Base-by-base conservation (phyloP, 2,797 vertebrate species). In the Gambusia yucatana region DNA sequence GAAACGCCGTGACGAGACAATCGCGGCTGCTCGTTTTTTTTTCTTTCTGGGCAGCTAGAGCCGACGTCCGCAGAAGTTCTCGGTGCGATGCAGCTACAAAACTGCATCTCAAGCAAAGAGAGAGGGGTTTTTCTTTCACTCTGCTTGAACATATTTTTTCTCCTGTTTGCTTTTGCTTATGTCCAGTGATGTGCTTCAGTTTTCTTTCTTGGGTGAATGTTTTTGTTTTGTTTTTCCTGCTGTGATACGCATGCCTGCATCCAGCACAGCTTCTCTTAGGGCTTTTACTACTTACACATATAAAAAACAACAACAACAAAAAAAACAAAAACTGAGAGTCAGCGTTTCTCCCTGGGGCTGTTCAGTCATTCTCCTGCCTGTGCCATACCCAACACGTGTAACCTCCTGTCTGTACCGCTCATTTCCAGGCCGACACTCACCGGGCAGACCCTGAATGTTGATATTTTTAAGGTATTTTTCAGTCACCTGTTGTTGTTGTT, bases 191-290 rank as follows among this genome's bases (percentile, higher is more conserved):
- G 87, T 89, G 87, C 83, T 90, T 89, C 75, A 81, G 89, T 94
- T 93, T 85, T 93, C 87, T 92, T 90, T 85, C 86, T 93, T 91
- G 92, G 92, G 91, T 83, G 90, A 92, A 86, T 87, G 90, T 95
- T 88, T 86, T 89, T 93, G 81, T 91, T 87, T 46, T 28, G 7
- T 41, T 70, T 44, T 67, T 41, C 20, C 77, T 87, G 77, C 84
- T 82, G 91, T 90, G 92, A 88, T 90, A 87, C 77, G 94, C 94
- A 93, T 95, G 95, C 93, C 88, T 94, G 94, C 93, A 94, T 94
- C 91, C 88, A 92, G 92, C 90, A 86, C 94, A 79, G 93, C 93
- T 93, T 94, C 79, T 93, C 91, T 88, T 93, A 89, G 78, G 88
- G 86, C 90, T 90, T 94, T 92, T 85, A 83, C 85, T 87, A 84